Evolutionary conservation across 2,888 invertebrate genomes (phyloP), one percentile per base, ranked within the genome.

Genomic region (Amorpha juglandis): DNA sequence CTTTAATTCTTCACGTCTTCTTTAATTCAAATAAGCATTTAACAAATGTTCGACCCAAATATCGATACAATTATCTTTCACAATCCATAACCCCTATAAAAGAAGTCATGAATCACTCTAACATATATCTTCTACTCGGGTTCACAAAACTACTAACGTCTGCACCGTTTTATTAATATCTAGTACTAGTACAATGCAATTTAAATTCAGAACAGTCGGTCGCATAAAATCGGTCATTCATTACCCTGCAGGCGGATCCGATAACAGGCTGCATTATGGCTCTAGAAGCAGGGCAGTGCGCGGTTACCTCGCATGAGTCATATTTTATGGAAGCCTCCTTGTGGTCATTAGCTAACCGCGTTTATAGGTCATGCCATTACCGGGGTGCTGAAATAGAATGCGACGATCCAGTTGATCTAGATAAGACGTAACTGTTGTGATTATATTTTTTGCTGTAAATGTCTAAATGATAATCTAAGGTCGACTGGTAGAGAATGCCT

Each of bases 211-310:
- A 74, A 77, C 69, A 66, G 63, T 50, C 53, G 67, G 68, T 66
- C 62, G 65, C 66, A 72, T 74, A 72, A 78, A 79, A 71, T 74
- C 74, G 67, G 63, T 71, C 76, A 81, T 84, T 82, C 73, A 79
- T 83, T 80, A 79, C 73, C 69, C 69, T 70, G 69, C 71, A 73
- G 73, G 74, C 70, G 73, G 68, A 64, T 65, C 74, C 73, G 80
- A 81, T 82, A 83, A 78, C 77, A 76, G 78, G 50, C 74, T 74
- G 78, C 80, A 78, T 79, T 78, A 78, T 76, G 77, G 71, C 78
- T 64, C 52, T 63, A 64, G 71, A 70, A 68, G 72, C 68, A 64
- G 70, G 68, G 71, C 68, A 70, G 70, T 73, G 70, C 69, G 68
- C 70, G 16, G 70, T 73, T 77, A 74, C 74, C 72, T 70, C 71